Evolutionary conservation across 1,140 invertebrate species (phyloP).

Genomic region (Macrostomum lignano): DNA sequence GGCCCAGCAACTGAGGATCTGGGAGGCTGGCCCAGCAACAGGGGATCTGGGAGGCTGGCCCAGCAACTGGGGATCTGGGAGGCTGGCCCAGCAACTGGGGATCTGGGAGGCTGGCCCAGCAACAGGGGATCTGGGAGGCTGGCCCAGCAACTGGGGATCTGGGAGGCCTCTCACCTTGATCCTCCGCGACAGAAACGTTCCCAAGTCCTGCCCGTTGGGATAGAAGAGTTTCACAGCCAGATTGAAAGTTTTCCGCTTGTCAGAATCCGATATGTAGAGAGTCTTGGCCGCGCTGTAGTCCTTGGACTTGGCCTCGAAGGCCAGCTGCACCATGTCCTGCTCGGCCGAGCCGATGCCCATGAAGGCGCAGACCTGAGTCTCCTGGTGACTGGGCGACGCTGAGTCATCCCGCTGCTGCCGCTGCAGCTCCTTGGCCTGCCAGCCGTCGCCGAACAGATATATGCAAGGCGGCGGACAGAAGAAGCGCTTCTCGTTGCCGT

Average conservation of each 20-base stretch:
- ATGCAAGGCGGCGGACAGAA: slow-evolving; percentile 98
- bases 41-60: too few species aligned
- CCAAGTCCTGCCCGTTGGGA: slow-evolving; percentile 83
- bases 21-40: too few species aligned
- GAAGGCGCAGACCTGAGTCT: too few species aligned
- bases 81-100: too few species aligned
- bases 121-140: too few species aligned
- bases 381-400: too few species aligned
- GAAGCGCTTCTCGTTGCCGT: slow-evolving; percentile 58
- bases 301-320: slow-evolving; percentile 55
- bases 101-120: too few species aligned
- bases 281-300: slow-evolving; percentile 98
- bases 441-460: slow-evolving; percentile 83
- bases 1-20: too few species aligned
- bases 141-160: too few species aligned
- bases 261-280: slow-evolving; percentile 89
- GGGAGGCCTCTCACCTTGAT: slow-evolving; percentile 99
- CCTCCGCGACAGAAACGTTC: slow-evolving; percentile 82
- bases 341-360: slow-evolving; percentile 68
- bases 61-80: too few species aligned
- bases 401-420: too few species aligned
- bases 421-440: slow-evolving; percentile 65
- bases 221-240: slow-evolving; percentile 95
- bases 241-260: slow-evolving; percentile 98
- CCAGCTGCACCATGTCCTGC: slow-evolving; percentile 91